Percentiles rank a stretch among this genome's conserved stretches.
phyloP scores from a whole-genome alignment of 92 coral and sea anemone genomes.

The Umimayanthus kanabou region DNA sequence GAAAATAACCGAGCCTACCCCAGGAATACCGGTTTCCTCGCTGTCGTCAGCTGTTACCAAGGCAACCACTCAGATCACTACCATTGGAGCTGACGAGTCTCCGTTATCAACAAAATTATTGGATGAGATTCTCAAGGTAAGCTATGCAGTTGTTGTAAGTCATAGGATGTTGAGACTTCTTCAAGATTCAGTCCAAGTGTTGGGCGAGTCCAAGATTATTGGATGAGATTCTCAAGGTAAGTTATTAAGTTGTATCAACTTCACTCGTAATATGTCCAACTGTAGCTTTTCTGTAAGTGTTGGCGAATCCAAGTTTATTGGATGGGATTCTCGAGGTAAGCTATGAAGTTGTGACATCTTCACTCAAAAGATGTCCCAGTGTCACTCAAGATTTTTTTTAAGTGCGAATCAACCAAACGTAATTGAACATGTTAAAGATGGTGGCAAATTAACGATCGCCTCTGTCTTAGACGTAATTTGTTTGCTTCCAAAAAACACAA shows the following conservation, averaged over 20 bases:
- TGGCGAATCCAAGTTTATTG: slow-evolving; percentile 47
- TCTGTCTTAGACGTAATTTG: background rate
- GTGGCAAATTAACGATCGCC: background rate
- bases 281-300: background rate
- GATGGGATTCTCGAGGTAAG: slow-evolving; percentile 51
- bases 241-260: background rate
- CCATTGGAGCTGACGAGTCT: slow-evolving; percentile 75
- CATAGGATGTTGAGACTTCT: background rate
- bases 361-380: too few relatives aligned
- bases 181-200: background rate
- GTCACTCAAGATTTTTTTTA: too few relatives aligned
- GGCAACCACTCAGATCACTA: slow-evolving; percentile 87
- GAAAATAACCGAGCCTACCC: slow-evolving; percentile 88
- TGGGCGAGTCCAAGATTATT: slow-evolving; percentile 47
- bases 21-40: slow-evolving; percentile 76
- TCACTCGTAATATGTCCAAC: background rate
- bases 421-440: background rate
- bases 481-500: background rate
- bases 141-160: background rate
- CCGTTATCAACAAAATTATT: slow-evolving; percentile 81
- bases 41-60: slow-evolving; percentile 90
- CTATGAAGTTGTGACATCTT: too few relatives aligned
- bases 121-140: slow-evolving; percentile 79
- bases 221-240: slow-evolving; percentile 78
- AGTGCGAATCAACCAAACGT: background rate